These are phyloP conservation scores for Marasmarcha lunaedactyla DNA, from an alignment of 2,888 invertebrate species.

Conservation along the genomic window DNA sequence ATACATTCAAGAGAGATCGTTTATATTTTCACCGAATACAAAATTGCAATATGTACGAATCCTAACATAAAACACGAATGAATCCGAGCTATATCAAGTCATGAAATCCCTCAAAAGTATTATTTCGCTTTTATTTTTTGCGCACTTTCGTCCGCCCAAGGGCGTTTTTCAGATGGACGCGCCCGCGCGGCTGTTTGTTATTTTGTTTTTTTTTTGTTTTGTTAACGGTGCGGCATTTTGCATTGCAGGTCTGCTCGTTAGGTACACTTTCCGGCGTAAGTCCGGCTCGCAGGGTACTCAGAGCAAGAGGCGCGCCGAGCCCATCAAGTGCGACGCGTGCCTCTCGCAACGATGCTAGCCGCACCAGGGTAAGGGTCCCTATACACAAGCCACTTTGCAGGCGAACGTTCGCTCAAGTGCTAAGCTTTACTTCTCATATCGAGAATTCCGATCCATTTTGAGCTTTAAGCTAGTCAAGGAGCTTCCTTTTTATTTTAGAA, in stretches of 20 bases:
- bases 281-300: slow-evolving; percentile 67
- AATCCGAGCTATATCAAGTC: slow-evolving; percentile 48
- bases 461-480: too few species aligned
- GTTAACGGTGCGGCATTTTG: slow-evolving; percentile 69
- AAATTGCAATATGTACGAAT: slow-evolving; percentile 35
- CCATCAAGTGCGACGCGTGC: slow-evolving; percentile 70
- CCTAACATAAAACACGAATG: slow-evolving; percentile 46
- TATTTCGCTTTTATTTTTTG: slow-evolving; percentile 44
- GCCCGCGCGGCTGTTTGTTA: slow-evolving; percentile 27
- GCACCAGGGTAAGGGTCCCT: slow-evolving; percentile 61
- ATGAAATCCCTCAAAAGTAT: slow-evolving; percentile 48
- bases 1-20: neutral
- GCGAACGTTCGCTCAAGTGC: slow-evolving; percentile 24
- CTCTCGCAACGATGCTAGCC: slow-evolving; percentile 70
- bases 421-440: too few species aligned
- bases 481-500: slow-evolving; percentile 19
- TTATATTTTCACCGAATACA: slow-evolving; percentile 8
- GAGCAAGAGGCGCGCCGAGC: slow-evolving; percentile 62
- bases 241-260: slow-evolving; percentile 72
- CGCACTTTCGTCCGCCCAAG: slow-evolving; percentile 58
- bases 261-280: slow-evolving; percentile 72
- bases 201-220: slow-evolving; percentile 58
- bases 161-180: slow-evolving; percentile 66
- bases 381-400: slow-evolving; percentile 30
- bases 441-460: too few species aligned